These are phyloP conservation scores for Eledone cirrhosa DNA, from an alignment of 2,888 invertebrate species.

Conservation along the genomic window DNA sequence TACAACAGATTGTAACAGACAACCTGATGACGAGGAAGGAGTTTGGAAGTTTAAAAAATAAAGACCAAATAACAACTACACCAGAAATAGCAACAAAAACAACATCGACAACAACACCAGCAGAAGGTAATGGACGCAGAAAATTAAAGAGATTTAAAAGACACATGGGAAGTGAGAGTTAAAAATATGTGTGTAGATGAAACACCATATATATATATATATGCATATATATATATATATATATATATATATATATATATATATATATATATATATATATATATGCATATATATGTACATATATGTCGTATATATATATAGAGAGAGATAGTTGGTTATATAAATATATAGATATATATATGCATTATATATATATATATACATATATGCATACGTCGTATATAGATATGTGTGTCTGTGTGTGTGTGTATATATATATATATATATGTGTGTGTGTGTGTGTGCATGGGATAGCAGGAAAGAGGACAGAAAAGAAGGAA, in stretches of 20 bases:
- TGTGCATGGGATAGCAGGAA: neutral
- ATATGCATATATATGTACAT: neutral
- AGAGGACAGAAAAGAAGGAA: neutral
- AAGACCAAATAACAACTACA: too few species aligned
- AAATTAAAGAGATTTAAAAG: too few species aligned
- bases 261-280: conserved; percentile 18
- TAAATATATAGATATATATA: too few species aligned
- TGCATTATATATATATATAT: too few species aligned
- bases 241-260: conserved; percentile 18
- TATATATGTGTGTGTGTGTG: neutral
- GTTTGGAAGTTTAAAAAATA: too few species aligned
- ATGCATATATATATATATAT: conserved; percentile 14
- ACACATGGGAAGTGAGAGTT: neutral
- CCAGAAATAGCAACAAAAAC: too few species aligned
- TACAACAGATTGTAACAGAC: too few species aligned
- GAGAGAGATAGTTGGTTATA: neutral
- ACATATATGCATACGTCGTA: too few species aligned
- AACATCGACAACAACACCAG: too few species aligned
- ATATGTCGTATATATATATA: too few species aligned
- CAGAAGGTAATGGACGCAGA: too few species aligned
- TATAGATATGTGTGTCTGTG: conserved; percentile 4
- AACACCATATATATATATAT: neutral
- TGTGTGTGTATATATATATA: neutral
- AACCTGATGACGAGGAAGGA: too few species aligned
- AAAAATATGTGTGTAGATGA: neutral